Conservation (phyloP, 2,797 vertebrate genomes). For the Dromococcyx pavoninus region DNA sequence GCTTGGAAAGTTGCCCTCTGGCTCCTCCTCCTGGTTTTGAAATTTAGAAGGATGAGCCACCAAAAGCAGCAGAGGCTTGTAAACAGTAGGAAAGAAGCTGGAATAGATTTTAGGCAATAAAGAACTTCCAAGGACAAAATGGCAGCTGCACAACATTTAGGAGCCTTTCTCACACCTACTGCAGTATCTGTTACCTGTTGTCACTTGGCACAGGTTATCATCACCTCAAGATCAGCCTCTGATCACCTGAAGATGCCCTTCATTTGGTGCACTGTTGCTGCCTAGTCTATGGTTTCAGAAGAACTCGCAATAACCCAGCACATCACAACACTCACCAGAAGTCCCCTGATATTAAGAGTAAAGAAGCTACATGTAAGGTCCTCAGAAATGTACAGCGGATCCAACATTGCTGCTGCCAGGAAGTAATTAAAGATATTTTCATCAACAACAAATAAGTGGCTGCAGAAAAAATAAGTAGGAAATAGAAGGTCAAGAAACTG, state of each 20-base stretch:
- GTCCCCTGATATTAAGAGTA: neutral
- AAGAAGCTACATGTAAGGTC: neutral
- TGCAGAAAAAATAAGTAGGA: neutral
- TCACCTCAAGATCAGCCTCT: neutral
- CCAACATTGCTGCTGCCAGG: neutral
- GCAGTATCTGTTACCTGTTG: neutral
- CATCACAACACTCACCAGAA: neutral
- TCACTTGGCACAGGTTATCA: neutral
- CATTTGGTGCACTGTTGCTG: neutral
- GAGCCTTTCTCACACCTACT: neutral
- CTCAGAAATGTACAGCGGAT: neutral
- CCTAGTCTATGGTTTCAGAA: neutral
- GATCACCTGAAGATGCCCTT: neutral
- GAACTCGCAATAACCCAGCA: neutral
- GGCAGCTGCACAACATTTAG: neutral
- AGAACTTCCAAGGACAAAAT: neutral
- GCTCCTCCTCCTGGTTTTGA: conserved; percentile 44
- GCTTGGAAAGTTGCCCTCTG: conserved; percentile 37
- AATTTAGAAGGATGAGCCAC: conserved; percentile 1
- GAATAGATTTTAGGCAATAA: neutral
- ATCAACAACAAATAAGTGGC: neutral
- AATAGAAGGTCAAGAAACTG: neutral
- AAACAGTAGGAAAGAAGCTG: neutral
- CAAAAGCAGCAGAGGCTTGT: neutral
- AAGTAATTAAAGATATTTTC: neutral